Conservation (phyloP, 2,888 invertebrate genomes). For the Synanthedon formicaeformis region DNA sequence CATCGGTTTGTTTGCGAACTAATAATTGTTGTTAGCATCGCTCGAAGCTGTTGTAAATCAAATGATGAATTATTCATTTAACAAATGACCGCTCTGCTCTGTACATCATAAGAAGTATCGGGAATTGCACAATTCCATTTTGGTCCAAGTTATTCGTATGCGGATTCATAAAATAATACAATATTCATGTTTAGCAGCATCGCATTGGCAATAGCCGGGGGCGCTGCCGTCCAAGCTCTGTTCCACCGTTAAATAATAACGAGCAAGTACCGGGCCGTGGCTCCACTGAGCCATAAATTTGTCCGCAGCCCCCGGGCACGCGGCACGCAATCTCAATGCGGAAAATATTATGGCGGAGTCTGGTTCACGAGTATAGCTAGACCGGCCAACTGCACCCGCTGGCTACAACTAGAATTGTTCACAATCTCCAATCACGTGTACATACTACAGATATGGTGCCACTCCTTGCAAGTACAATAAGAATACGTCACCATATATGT, state of each 20-base stretch:
- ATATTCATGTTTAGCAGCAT: conserved; percentile 35
- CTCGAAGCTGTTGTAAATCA: no score
- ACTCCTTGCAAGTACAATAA: neutral
- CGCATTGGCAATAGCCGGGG: conserved; percentile 48
- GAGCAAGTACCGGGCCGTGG: conserved; percentile 35
- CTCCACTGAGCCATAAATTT: conserved; percentile 52
- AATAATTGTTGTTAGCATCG: no score
- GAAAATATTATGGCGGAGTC: conserved; percentile 44
- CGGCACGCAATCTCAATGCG: conserved; percentile 67
- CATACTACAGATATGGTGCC: neutral
- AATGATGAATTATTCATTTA: neutral
- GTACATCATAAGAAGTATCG: neutral
- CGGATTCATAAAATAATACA: conserved; percentile 31
- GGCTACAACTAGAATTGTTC: conserved; percentile 5
- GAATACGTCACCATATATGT: no score
- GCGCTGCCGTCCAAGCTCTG: conserved; percentile 38
- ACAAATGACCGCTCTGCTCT: neutral
- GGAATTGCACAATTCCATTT: neutral
- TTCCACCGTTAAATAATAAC: conserved; percentile 59
- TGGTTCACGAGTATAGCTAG: conserved; percentile 21
- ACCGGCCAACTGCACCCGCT: conserved; percentile 24
- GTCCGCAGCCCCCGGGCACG: conserved; percentile 61
- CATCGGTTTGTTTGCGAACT: no score
- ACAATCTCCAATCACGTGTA: neutral
- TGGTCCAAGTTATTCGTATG: conserved; percentile 8